A percentile compares a stretch with the other conserved stretches of the same genome.
These are phyloP conservation scores for Cheilosia vulpina DNA, from an alignment of 2,888 invertebrate species.

Conservation along the genomic window DNA sequence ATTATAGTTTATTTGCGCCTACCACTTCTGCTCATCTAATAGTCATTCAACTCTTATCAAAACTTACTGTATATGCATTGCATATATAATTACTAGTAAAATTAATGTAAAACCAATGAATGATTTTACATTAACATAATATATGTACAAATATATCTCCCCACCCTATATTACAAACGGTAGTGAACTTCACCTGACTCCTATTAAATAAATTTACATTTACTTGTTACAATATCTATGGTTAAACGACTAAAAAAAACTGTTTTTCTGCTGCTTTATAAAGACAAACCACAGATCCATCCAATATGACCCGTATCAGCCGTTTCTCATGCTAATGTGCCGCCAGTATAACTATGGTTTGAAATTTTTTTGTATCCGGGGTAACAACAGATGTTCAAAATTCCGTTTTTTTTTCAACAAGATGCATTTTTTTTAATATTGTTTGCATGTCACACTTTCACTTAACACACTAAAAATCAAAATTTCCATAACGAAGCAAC, in stretches of 20 bases:
- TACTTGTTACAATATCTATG: not conserved
- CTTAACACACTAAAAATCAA: conserved; percentile 8
- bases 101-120: too few relatives aligned
- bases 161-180: too few relatives aligned
- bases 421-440: conserved; percentile 7
- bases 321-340: conserved; percentile 41
- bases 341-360: conserved; percentile 51
- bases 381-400: conserved; percentile 55
- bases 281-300: not conserved
- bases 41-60: too few relatives aligned
- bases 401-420: conserved; percentile 4
- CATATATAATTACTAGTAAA: too few relatives aligned
- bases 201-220: not conserved
- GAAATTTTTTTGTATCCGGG: conserved; percentile 16
- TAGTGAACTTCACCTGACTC: not conserved
- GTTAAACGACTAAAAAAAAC: not conserved
- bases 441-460: conserved; percentile 17
- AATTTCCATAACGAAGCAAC: not conserved
- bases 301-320: conserved; percentile 56
- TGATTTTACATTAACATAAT: too few relatives aligned
- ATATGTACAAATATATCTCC: not conserved
- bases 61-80: too few relatives aligned
- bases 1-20: too few relatives aligned
- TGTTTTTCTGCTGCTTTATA: not conserved
- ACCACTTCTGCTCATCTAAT: too few relatives aligned